Percentiles rank a stretch among this genome's conserved stretches.
Conservation (phyloP, 1,140 invertebrate species). For the Bombus affinis region DNA sequence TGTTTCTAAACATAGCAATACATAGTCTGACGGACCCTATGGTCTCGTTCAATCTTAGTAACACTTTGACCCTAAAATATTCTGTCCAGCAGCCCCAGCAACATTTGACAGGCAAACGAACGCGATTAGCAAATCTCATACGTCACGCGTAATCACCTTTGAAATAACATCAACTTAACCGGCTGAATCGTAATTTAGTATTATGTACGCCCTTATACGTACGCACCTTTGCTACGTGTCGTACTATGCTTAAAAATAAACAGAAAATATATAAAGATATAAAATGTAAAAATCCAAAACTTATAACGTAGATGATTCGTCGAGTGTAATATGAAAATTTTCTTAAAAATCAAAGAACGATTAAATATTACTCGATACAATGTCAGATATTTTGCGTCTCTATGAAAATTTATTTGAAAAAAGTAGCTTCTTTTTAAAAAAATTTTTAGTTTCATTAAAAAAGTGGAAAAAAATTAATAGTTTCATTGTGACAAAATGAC, state of each 20-base stretch:
- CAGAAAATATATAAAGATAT: not conserved
- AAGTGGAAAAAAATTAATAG: not conserved
- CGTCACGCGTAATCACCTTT: slow-evolving; percentile 49
- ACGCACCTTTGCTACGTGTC: not conserved
- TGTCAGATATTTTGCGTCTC: too few species aligned
- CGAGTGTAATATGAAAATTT: not conserved
- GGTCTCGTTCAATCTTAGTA: slow-evolving; percentile 37
- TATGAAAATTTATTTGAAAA: too few species aligned
- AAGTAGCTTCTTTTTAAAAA: too few species aligned
- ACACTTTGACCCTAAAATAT: slow-evolving; percentile 33
- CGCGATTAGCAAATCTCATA: slow-evolving; percentile 62
- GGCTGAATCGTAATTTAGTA: slow-evolving; percentile 21
- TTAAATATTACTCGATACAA: too few species aligned
- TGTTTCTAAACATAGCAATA: not conserved
- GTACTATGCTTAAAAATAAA: not conserved
- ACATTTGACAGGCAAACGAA: slow-evolving; percentile 55
- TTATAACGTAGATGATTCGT: not conserved
- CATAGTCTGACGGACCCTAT: slow-evolving; percentile 22
- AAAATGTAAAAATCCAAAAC: not conserved
- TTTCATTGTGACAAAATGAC: not conserved
- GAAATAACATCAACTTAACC: slow-evolving; percentile 39
- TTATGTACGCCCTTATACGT: too few species aligned
- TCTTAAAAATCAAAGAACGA: not conserved
- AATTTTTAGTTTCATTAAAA: not conserved
- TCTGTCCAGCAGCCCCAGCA: slow-evolving; percentile 47